phyloP scores from a whole-genome alignment of 2,888 invertebrate genomes.

The Sphinx pinastri region DNA sequence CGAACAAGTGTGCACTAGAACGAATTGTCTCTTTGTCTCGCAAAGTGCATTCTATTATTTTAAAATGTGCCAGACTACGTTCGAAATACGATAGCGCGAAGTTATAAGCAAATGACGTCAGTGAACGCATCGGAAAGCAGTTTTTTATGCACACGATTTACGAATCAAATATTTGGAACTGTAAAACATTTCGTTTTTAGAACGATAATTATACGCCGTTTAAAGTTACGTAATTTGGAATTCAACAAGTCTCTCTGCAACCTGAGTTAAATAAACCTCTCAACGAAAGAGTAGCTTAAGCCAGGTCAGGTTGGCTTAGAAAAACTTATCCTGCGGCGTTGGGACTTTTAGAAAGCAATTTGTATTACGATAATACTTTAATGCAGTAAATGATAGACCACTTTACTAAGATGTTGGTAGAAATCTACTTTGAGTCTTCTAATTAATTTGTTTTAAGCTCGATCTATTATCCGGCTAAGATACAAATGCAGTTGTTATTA shows the following conservation, averaged over 20 bases:
- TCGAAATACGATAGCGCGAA: constrained; percentile 17
- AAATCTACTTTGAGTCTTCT: not conserved
- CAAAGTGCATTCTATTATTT: constrained; percentile 21
- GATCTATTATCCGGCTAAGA: not conserved
- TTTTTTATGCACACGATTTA: constrained; percentile 9
- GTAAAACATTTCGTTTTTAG: constrained; percentile 13
- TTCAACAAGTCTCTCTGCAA: constrained; percentile 2
- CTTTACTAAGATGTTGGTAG: not conserved
- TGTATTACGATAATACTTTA: not conserved
- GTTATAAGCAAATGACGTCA: constrained; percentile 20
- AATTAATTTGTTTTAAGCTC: not conserved
- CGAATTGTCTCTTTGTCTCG: constrained; percentile 6
- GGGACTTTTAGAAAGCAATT: not conserved
- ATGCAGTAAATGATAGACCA: not conserved
- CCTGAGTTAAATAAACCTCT: constrained; percentile 8
- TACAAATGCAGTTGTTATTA: not conserved
- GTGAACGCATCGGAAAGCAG: constrained; percentile 17
- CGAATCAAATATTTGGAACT: constrained; percentile 13
- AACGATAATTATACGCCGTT: constrained; percentile 3
- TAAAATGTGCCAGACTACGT: constrained; percentile 9
- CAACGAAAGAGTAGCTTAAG: not conserved
- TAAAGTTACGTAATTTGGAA: constrained; percentile 7
- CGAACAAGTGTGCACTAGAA: not conserved
- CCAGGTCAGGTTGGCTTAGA: not conserved
- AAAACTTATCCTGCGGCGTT: constrained; percentile 17